These are phyloP conservation scores for Copsychus sechellarum DNA, from an alignment of 2,113 vertebrate genomes.

Conservation along the genomic window DNA sequence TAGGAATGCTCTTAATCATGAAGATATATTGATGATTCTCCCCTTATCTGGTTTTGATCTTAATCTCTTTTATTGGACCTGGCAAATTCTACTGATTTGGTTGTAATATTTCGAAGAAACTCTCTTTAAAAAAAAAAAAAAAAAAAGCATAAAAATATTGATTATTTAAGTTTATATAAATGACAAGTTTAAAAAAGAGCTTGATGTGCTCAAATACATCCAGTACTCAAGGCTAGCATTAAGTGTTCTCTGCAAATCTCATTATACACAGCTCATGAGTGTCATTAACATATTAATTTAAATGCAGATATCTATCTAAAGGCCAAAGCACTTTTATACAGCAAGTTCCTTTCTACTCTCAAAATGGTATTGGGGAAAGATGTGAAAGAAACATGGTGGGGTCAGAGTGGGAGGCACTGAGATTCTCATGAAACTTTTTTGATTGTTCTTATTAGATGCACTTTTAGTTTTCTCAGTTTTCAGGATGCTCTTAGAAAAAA, in stretches of 20 bases:
- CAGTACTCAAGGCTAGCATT: background rate
- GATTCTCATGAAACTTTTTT: background rate
- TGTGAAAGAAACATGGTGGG: background rate
- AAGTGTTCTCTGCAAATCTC: background rate
- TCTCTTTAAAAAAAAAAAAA: background rate
- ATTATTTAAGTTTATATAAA: background rate
- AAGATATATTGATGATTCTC: background rate
- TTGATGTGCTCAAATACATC: background rate
- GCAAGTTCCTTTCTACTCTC: slow-evolving; percentile 16
- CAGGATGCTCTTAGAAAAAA: background rate
- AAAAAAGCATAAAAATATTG: background rate
- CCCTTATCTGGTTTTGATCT: background rate
- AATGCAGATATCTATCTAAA: slow-evolving; percentile 50
- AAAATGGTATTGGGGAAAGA: background rate
- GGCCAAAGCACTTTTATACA: slow-evolving; percentile 48
- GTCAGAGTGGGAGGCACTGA: background rate
- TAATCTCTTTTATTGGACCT: background rate
- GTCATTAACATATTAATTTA: slow-evolving; percentile 61
- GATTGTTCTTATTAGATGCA: background rate
- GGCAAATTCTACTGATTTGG: background rate
- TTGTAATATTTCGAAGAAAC: background rate
- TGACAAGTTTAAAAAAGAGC: background rate
- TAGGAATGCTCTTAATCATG: background rate
- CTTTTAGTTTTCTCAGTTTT: background rate
- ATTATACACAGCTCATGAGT: slow-evolving; percentile 15